Evolutionary conservation across 2,888 invertebrate genomes (phyloP).

Genomic region (Epistrophe grossulariae): DNA sequence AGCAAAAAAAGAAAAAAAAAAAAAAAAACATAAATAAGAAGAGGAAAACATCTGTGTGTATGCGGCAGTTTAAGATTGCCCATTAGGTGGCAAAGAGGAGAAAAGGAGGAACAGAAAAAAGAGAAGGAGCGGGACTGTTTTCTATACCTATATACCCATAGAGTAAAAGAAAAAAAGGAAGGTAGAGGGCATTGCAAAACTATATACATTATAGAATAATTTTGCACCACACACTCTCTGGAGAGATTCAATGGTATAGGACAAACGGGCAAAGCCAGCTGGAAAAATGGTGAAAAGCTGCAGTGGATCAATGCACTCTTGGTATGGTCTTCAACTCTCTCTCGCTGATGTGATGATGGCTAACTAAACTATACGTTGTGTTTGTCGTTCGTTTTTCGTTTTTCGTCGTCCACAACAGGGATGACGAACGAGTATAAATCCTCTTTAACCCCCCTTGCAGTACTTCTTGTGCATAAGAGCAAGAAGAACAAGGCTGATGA

Average conservation of each 20-base stretch:
- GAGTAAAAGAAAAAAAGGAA: neutral
- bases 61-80: constrained; percentile 29
- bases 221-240: constrained; percentile 17
- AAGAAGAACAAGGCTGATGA: neutral
- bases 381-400: neutral
- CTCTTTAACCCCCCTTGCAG: constrained; percentile 11
- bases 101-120: no score
- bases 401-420: constrained; percentile 24
- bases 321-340: constrained; percentile 71
- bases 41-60: constrained; percentile 55
- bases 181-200: constrained; percentile 20
- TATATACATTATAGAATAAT: constrained; percentile 43
- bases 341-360: constrained; percentile 34
- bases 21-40: no score
- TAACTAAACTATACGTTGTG: constrained; percentile 10
- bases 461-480: neutral
- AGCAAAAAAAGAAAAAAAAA: neutral
- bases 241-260: neutral
- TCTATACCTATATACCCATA: neutral
- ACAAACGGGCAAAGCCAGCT: constrained; percentile 63
- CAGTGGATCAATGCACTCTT: constrained; percentile 75
- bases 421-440: constrained; percentile 23
- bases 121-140: neutral
- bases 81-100: constrained; percentile 4
- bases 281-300: constrained; percentile 69